Base-by-base conservation (phyloP, 2,888 invertebrate genomes). In the Shargacucullia verbasci region DNA sequence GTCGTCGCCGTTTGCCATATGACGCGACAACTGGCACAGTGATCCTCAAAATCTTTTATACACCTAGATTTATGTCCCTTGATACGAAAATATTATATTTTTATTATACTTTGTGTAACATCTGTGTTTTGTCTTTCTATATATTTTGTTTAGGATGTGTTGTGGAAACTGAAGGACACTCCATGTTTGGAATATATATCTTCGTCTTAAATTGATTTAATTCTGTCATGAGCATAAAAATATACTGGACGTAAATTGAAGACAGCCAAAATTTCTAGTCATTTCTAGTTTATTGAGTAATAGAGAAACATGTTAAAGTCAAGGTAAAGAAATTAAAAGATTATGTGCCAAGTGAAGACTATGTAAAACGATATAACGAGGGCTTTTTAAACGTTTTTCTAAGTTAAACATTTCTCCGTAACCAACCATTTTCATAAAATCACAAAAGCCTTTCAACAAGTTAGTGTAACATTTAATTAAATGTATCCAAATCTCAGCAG, bases 271-370 rank as follows among this genome's bases (percentile, higher is more conserved):
- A n/a, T n/a, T n/a, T n/a, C n/a, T n/a, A n/a, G n/a, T n/a, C n/a
- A n/a, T n/a, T n/a, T n/a, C n/a, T n/a, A n/a, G n/a, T n/a, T n/a
- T n/a, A n/a, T n/a, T n/a, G n/a, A n/a, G n/a, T n/a, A n/a, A n/a
- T n/a, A 41, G 86, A 90, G 0, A 93, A 92, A 67, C 68, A 90
- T 65, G 90, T 91, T 27, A 86, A 88, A 54, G 86, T 92, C 37
- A 84, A 96, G 59, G 94, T 95, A 0, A 96, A 96, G 86, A 94
- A 94, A 80, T 90, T 94, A 55, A 95, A 95, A 10, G 95, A 95
- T 67, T 96, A 91, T 86, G 86, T 95, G 38, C 96, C 96, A 9
- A 81, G 83, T 70, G 87, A 88, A 61, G 88, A 93, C 59, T 88
- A 88, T 61, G 82, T 83, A 37, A 95, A 93, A 73, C 95, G 94